Conservation (phyloP, 2,888 invertebrate genomes). For the Lithophane leautieri region DNA sequence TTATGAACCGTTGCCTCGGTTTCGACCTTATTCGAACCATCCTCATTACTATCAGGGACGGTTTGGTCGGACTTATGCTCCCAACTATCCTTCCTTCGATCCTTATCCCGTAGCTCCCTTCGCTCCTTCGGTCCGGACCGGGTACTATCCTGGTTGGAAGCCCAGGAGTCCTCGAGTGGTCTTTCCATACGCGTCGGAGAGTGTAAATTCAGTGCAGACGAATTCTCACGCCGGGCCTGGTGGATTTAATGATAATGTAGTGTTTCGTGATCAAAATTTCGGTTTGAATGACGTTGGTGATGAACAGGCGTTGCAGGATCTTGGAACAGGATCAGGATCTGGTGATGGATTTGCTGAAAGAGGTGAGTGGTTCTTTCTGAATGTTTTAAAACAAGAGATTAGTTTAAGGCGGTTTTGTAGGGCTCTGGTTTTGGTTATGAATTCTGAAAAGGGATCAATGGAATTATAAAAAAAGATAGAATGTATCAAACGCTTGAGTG, state of each 20-base stretch:
- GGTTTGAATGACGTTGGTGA: constrained; percentile 91
- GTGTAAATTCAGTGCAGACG: constrained; percentile 82
- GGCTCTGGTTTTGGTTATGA: constrained; percentile 8
- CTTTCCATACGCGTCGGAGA: constrained; percentile 86
- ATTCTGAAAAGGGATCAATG: not conserved
- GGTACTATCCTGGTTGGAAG: constrained; percentile 86
- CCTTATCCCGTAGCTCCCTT: constrained; percentile 71
- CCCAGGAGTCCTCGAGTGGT: constrained; percentile 87
- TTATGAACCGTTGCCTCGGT: constrained; percentile 80
- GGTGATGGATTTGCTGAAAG: constrained; percentile 91
- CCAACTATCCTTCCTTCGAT: constrained; percentile 78
- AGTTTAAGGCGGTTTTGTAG: not conserved
- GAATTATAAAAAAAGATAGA: not conserved
- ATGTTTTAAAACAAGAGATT: not conserved
- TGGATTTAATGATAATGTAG: constrained; percentile 82
- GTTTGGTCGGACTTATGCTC: constrained; percentile 83
- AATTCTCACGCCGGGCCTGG: constrained; percentile 85
- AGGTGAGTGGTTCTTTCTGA: constrained; percentile 87
- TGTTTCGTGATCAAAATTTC: constrained; percentile 91
- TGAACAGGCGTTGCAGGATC: constrained; percentile 92
- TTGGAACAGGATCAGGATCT: constrained; percentile 88
- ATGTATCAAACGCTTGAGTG: constrained; percentile 28
- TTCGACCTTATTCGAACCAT: constrained; percentile 73
- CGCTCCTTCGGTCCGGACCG: constrained; percentile 78
- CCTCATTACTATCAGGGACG: constrained; percentile 83